Evolutionary conservation across 2,888 invertebrate species (phyloP), one percentile per base, ranked within the genome.

Genomic region (Apeira syringaria): DNA sequence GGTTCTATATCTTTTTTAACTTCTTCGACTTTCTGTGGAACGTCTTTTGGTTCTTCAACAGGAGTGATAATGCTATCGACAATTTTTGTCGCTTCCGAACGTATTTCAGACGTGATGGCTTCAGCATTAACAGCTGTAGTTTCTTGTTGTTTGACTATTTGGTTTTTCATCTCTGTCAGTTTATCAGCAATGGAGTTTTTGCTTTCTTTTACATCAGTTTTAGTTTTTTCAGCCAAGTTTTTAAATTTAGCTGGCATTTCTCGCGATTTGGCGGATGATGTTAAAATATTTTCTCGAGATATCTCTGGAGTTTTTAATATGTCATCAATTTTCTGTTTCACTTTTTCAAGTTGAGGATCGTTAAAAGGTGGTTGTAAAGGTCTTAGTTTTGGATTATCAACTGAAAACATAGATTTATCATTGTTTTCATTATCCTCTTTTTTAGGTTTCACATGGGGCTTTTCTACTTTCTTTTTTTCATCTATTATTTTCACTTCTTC

Each of bases 21-120:
- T 26, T 60, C 62, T 31, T 61, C 46, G 2, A 41, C 29, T 12
- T 57, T 57, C 7, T 58, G 68, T 15, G 48, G 43, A 0, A 64
- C 25, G 2, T 70, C 68, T 61, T 76, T 80, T 1, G 86, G 84
- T 41, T 85, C 74, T 59, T 86, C 86, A 0, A 89, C 77, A 0
- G 89, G 89, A n/a, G 87, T 88, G 53, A 89, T 82, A 6, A 88
- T 86, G 31, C 85, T 87, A 12, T 89, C 80, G 1, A 88, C 80
- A 9, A 88, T 86, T 69, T 88, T 87, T 0, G 74, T 72, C 1
- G 75, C 86, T 65, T 87, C 87, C 0, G 74, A 67, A 12, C 84
- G 76, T 33, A 88, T 81, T 52, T 85, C 76, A 13, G 75, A 67
- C 1, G 44, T 30, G 6, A 73, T 56, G 5, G 66, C 61, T 50